Evolutionary conservation across 2,797 vertebrate genomes (phyloP).

Genomic region (Sebastes diaconus): DNA sequence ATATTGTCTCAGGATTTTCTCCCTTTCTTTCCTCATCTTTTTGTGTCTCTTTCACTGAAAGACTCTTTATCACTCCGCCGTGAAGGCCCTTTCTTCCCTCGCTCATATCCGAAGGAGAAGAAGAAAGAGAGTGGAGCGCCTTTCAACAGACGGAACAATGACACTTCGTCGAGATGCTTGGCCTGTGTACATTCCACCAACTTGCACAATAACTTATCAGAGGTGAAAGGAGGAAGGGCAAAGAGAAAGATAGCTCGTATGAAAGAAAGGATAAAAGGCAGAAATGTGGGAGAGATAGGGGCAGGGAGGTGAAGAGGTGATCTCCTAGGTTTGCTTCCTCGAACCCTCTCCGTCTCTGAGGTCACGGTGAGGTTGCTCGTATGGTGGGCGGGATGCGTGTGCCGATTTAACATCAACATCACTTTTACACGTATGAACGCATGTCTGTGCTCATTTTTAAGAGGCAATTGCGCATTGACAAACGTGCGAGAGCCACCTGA

Average conservation of each 20-base stretch:
- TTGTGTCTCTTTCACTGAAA: constrained; percentile 60
- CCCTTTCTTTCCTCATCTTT: constrained; percentile 56
- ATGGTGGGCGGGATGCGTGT: constrained; percentile 39
- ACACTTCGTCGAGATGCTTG: constrained; percentile 62
- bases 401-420: background rate
- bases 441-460: background rate
- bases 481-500: constrained; percentile 15
- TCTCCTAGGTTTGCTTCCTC: constrained; percentile 58
- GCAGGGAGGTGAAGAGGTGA: constrained; percentile 61
- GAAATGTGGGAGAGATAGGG: constrained; percentile 64
- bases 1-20: constrained; percentile 77
- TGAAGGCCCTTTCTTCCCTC: constrained; percentile 63
- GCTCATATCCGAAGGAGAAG: constrained; percentile 61
- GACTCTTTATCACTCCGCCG: constrained; percentile 71
- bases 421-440: background rate
- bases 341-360: constrained; percentile 38
- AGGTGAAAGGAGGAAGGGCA: constrained; percentile 71
- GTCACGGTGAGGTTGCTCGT: constrained; percentile 57
- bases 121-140: constrained; percentile 64
- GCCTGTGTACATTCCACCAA: constrained; percentile 78
- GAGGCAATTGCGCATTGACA: background rate
- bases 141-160: constrained; percentile 72
- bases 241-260: constrained; percentile 62
- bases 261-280: constrained; percentile 75
- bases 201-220: constrained; percentile 80